These are phyloP conservation scores for Trachurus trachurus DNA, from an alignment of 2,797 vertebrate genomes.

Conservation along the genomic window DNA sequence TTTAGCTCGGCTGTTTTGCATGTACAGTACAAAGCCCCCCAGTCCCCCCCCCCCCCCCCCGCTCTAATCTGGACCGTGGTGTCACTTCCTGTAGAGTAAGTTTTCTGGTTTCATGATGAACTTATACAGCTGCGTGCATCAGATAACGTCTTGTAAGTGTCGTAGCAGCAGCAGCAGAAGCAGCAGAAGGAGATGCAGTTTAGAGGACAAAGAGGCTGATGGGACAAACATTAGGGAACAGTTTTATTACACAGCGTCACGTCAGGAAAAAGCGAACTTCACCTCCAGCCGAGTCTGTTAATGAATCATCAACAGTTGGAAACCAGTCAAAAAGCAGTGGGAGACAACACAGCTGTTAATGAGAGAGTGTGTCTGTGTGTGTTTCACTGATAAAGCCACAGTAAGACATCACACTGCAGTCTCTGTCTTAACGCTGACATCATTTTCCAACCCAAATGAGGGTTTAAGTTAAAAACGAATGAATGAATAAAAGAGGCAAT, in stretches of 20 bases:
- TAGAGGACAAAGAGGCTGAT: conserved; percentile 22
- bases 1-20: background rate
- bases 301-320: conserved; percentile 70
- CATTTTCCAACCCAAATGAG: conserved; percentile 35
- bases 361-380: conserved; percentile 3
- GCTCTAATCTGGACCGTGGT: background rate
- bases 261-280: conserved; percentile 21
- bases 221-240: background rate
- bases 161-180: background rate
- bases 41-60: too few species aligned
- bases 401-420: conserved; percentile 33
- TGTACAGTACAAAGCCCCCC: background rate
- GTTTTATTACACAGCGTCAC: conserved; percentile 1
- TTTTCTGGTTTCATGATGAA: conserved; percentile 22
- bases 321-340: conserved; percentile 46
- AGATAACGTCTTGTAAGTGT: background rate
- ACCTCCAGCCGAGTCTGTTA: conserved; percentile 64
- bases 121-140: conserved; percentile 22
- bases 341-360: conserved; percentile 60
- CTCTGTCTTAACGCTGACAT: conserved; percentile 49
- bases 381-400: conserved; percentile 24
- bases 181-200: background rate
- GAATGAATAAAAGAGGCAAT: conserved; percentile 9
- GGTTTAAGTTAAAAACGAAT: background rate
- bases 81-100: conserved; percentile 22